Conservation (phyloP, 2,113 vertebrate species). For the Anhinga rufa region DNA sequence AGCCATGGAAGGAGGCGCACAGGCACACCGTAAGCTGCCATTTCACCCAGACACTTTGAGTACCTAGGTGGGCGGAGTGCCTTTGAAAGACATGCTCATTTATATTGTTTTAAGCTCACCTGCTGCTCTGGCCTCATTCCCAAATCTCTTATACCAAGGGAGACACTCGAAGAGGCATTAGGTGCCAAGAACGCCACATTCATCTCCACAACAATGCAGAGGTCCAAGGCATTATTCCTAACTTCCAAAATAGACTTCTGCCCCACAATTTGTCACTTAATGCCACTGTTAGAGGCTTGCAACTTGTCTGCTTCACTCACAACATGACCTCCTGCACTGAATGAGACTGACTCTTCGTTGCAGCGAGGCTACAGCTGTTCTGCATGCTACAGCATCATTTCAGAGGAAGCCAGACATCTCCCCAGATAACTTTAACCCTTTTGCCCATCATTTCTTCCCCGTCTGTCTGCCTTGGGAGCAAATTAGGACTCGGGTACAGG, state of each 20-base stretch:
- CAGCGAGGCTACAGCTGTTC: background rate
- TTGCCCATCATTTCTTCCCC: background rate
- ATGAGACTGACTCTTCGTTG: background rate
- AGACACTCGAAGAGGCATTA: fast-evolving
- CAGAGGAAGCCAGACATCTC: background rate
- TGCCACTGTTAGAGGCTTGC: background rate
- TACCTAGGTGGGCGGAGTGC: background rate
- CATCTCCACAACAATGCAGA: fast-evolving
- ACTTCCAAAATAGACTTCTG: background rate
- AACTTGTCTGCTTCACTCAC: background rate
- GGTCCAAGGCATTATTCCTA: background rate
- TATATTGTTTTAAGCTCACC: background rate
- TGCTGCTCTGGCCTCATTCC: background rate
- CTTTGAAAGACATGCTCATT: background rate
- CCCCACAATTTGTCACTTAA: background rate
- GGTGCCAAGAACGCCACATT: fast-evolving
- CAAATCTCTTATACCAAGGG: background rate
- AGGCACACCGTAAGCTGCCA: background rate
- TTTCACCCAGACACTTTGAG: background rate
- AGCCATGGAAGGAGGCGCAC: background rate
- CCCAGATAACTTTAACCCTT: background rate
- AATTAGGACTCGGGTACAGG: background rate
- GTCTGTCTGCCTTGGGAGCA: background rate
- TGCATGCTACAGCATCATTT: background rate
- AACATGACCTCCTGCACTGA: background rate